Conservation (phyloP, 1,140 invertebrate genomes). For the Tetragnatha versicolor region DNA sequence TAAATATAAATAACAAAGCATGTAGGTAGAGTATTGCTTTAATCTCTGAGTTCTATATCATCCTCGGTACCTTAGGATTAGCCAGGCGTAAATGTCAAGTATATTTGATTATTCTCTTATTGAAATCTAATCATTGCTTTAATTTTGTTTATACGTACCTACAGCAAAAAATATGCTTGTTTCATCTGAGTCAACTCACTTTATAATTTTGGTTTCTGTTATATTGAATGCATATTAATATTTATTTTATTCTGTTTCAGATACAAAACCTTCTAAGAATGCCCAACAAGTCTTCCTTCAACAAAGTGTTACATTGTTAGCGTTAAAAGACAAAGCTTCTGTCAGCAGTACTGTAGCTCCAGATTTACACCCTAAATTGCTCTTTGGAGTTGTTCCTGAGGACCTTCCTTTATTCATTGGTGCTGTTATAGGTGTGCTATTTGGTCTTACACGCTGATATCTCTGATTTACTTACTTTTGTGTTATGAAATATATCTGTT, state of each 20-base stretch:
- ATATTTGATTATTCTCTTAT: too few relatives aligned
- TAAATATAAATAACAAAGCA: too few relatives aligned
- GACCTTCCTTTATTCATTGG: conserved; percentile 67
- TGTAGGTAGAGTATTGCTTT: too few relatives aligned
- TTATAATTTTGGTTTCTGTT: too few relatives aligned
- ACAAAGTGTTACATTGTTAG: conserved; percentile 51
- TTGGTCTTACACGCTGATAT: background rate
- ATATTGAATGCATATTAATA: too few relatives aligned
- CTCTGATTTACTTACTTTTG: background rate
- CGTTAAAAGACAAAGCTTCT: conserved; percentile 33
- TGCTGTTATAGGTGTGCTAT: conserved; percentile 65
- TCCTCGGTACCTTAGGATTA: too few relatives aligned
- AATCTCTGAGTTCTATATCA: too few relatives aligned
- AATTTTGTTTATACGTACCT: too few relatives aligned
- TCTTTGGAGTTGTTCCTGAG: conserved; percentile 65
- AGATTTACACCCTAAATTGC: conserved; percentile 18
- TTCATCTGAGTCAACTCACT: too few relatives aligned
- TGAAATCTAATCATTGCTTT: too few relatives aligned
- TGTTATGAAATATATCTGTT: background rate
- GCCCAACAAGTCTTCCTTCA: conserved; percentile 43
- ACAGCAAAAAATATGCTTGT: too few relatives aligned
- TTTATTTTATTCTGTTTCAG: background rate
- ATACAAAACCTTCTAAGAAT: conserved; percentile 13
- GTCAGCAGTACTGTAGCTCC: conserved; percentile 26
- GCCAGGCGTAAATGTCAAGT: too few relatives aligned